Conservation (phyloP, 2,113 vertebrate species). For the Hemichromis elongatus region DNA sequence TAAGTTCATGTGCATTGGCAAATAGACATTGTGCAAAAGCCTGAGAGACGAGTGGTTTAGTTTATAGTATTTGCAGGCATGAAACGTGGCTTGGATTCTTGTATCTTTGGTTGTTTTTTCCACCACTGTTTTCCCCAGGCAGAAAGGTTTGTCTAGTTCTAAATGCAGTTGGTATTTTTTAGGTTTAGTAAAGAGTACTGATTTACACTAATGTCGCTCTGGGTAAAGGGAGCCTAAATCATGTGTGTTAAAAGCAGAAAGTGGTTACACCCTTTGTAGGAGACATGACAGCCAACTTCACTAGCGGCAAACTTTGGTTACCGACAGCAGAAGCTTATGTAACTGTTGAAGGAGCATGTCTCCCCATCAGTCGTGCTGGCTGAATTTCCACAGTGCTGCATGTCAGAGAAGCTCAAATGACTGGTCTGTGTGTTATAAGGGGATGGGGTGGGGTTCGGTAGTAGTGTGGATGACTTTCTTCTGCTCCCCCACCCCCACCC, state of each 20-base stretch:
- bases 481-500: background rate
- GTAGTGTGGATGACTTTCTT: background rate
- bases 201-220: background rate
- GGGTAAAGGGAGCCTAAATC: background rate
- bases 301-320: background rate
- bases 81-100: background rate
- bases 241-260: background rate
- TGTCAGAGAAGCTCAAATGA: slow-evolving; percentile 31
- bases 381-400: background rate
- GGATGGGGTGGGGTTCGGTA: background rate
- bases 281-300: background rate
- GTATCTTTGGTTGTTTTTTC: background rate
- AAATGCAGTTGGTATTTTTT: background rate
- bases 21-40: background rate
- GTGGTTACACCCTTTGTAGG: background rate
- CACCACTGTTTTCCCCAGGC: background rate
- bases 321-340: slow-evolving; percentile 20
- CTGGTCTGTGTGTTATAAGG: background rate
- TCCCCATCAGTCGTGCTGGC: background rate
- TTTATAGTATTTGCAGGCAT: background rate
- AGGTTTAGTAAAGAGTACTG: background rate
- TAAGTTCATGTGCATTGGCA: background rate
- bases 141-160: background rate
- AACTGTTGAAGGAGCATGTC: slow-evolving; percentile 21
- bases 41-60: background rate